Evolutionary conservation across 2,888 invertebrate species (phyloP).

Genomic region (Harpalus rubripes): DNA sequence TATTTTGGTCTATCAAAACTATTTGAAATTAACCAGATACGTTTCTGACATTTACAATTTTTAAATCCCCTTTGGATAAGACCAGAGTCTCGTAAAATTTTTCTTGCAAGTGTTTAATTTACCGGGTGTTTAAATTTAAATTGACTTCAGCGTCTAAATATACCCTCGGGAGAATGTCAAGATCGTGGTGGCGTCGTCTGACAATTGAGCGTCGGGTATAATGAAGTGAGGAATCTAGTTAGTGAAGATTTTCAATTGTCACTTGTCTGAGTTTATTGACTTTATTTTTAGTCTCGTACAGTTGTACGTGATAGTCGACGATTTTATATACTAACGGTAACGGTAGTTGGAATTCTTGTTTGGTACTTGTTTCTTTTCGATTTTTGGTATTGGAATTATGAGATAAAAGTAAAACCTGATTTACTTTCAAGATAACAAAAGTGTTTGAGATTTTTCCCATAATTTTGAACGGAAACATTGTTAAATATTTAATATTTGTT

Average conservation of each 20-base stretch:
- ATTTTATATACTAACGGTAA: not conserved
- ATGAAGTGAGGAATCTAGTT: conserved; percentile 15
- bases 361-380: not conserved
- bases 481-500: too few relatives aligned
- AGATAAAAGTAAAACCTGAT: too few relatives aligned
- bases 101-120: conserved; percentile 11
- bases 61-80: not conserved
- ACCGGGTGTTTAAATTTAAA: conserved; percentile 29
- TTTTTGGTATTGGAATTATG: not conserved
- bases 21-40: not conserved
- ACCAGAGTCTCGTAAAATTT: conserved; percentile 16
- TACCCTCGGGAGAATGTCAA: conserved; percentile 22
- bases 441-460: too few relatives aligned
- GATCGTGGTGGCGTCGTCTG: not conserved
- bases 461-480: too few relatives aligned
- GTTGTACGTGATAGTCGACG: not conserved
- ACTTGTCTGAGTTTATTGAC: not conserved
- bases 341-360: not conserved
- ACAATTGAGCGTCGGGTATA: not conserved
- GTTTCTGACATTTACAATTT: not conserved
- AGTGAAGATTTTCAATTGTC: not conserved
- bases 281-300: conserved; percentile 1
- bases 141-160: conserved; percentile 27
- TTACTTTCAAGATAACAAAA: too few relatives aligned
- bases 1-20: conserved; percentile 28